Percentiles rank a stretch among this genome's conserved stretches.
Conservation (phyloP, 1,140 invertebrate genomes). For the Lerema accius region DNA sequence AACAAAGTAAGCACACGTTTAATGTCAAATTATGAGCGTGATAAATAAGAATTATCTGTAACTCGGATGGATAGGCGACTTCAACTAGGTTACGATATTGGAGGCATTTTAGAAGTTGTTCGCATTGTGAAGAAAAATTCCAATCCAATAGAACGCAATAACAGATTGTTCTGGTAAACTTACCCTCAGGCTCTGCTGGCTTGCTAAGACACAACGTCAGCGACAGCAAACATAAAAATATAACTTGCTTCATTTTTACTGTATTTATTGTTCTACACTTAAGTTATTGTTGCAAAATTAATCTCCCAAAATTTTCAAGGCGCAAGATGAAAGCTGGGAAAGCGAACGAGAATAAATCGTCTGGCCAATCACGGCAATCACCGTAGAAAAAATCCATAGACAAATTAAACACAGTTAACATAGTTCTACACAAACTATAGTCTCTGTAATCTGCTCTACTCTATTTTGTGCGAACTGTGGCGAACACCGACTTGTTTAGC, state of each 20-base stretch:
- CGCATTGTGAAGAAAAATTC: constrained; percentile 44
- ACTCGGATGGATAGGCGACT: too few species aligned
- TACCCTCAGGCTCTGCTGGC: constrained; percentile 26
- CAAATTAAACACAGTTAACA: too few species aligned
- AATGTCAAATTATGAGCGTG: background rate
- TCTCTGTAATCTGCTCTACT: too few species aligned
- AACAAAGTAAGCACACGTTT: constrained; percentile 1
- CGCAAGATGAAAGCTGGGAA: constrained; percentile 13
- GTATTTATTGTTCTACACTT: constrained; percentile 17
- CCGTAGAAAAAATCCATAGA: too few species aligned
- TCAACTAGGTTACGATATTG: too few species aligned
- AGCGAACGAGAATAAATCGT: constrained; percentile 3
- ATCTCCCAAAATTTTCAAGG: constrained; percentile 16
- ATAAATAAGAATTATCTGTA: constrained; percentile 28
- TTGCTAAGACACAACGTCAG: constrained; percentile 47
- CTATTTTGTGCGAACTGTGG: too few species aligned
- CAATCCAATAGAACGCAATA: constrained; percentile 59
- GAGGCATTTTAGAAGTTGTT: constrained; percentile 24
- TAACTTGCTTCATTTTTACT: constrained; percentile 64
- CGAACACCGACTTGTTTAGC: too few species aligned
- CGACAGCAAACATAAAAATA: constrained; percentile 67
- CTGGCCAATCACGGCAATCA: constrained; percentile 1
- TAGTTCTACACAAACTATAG: too few species aligned
- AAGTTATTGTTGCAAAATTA: constrained; percentile 17
- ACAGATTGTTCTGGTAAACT: constrained; percentile 42